Evolutionary conservation across 2,888 invertebrate genomes (phyloP), one percentile per base, ranked within the genome.

Genomic region (Tipula lateralis): DNA sequence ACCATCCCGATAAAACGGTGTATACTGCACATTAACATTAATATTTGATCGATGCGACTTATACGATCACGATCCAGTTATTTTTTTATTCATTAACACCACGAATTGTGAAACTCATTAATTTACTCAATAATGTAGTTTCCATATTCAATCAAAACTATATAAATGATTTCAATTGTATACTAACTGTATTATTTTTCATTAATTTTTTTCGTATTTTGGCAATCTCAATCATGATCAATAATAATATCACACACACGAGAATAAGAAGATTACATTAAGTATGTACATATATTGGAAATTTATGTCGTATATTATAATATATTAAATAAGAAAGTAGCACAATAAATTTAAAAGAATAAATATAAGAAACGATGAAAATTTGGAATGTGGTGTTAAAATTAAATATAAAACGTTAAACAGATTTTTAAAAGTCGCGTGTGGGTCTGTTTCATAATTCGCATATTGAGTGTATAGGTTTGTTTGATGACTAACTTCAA

Each of bases 271-370:
- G 24, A 9, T n/a, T n/a, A n/a, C n/a, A n/a, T n/a, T n/a, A n/a
- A n/a, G 24, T 24, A 66, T 50, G n/a, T n/a, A 16, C 16, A 16
- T 24, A 24, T 66, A 12, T 66, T 24, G 7, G 24, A 66, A 66
- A 66, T 66, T 66, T 24, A 66, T 66, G 66, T 66, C 66, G 66
- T 66, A 66, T 66, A 44, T 66, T 66, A 24, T n/a, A n/a, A n/a
- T n/a, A n/a, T 66, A 44, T 44, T 44, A 44, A 44, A 44, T 66
- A 66, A 66, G 66, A 66, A 66, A 66, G 66, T 66, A 24, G 66
- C 66, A 66, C 66, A 66, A 66, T 66, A 66, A 24, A 24, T 66
- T 50, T 66, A 66, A 66, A 66, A 66, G 24, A 24, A 66, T 12
- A 44, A 6, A 44, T n/a, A 44, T n/a, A 44, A n/a, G 44, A 44